Evolutionary conservation across 2,113 vertebrate species (phyloP), one percentile per base, ranked within the genome.

Genomic region (Chionodraco myersi): DNA sequence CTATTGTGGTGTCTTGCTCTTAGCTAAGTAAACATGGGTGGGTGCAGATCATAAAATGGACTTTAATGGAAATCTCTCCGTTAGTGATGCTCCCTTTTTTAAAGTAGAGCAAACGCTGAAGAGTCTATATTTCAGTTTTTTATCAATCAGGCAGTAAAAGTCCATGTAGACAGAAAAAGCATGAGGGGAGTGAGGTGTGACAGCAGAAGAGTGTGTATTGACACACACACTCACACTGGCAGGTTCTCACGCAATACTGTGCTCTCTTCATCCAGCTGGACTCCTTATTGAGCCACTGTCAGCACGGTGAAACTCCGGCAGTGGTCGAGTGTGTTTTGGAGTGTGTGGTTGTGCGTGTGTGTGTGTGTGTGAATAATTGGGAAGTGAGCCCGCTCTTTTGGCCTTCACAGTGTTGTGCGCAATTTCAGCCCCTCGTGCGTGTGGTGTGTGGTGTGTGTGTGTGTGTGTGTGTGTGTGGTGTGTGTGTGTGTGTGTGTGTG

Each of bases 361-460:
- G 21, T 21, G 21, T 21, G 49, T 59, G 18, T 48, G 30, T 61
- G 82, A 88, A 83, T 85, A 81, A 91, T 83, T 77, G 83, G 60
- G 84, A 86, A 75, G 65, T 75, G 53, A 78, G 80, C 63, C 67
- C 5, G 16, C 41, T 53, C 66, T 64, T 85, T 85, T 88, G 85
- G 86, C 88, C 86, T 91, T 79, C 79, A n/a, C n/a, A 64, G 60
- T 71, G 77, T 79, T 82, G 73, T 6, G 49, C 3, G 76, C 87
- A 87, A 86, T 90, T 88, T 87, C 47, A 91, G 74, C 79, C 75
- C 81, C 88, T 91, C 76, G 51, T 57, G 86, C 86, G 77, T n/a
- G n/a, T 21, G 21, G 21, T 21, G 21, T 21, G 21, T 21, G n/a
- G 21, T 21, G 21, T 21, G 21, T 21, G 21, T 21, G 21, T 21